These are phyloP conservation scores for Rhinogobius similis DNA, from an alignment of 2,113 vertebrate species.

Conservation along the genomic window DNA sequence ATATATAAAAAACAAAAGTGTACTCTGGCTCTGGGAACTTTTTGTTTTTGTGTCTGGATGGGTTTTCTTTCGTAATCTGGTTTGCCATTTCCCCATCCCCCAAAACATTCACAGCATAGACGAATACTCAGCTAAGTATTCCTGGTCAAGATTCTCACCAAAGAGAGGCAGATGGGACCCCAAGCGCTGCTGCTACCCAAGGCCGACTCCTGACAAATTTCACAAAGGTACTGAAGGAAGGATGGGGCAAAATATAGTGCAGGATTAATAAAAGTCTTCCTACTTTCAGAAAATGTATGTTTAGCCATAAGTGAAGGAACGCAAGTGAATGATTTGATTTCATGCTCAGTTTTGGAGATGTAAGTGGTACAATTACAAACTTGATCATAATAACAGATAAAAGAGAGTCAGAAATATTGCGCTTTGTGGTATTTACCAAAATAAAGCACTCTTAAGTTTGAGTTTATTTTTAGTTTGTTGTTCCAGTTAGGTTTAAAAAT, in stretches of 20 bases:
- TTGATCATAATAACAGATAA: background rate
- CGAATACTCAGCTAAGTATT: background rate
- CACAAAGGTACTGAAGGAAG: background rate
- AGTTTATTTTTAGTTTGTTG: slow-evolving; percentile 18
- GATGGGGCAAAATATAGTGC: background rate
- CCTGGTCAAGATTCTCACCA: background rate
- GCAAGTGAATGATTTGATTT: too few relatives aligned
- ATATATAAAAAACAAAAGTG: too few relatives aligned
- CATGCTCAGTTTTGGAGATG: too few relatives aligned
- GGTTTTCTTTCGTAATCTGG: too few relatives aligned
- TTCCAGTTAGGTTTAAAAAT: background rate
- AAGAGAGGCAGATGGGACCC: background rate
- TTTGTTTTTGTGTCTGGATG: too few relatives aligned
- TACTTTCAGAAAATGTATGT: background rate
- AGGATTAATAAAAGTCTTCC: background rate
- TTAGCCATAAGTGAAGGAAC: too few relatives aligned
- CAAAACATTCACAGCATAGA: background rate
- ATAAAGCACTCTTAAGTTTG: slow-evolving; percentile 25
- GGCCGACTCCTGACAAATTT: background rate
- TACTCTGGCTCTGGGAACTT: too few relatives aligned
- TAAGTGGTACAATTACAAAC: background rate
- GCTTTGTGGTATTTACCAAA: slow-evolving; percentile 11
- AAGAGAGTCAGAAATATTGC: background rate
- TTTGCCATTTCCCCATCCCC: too few relatives aligned
- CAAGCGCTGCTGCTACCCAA: background rate